Conservation (phyloP, 1,140 invertebrate genomes). For the Apolygus lucorum region DNA sequence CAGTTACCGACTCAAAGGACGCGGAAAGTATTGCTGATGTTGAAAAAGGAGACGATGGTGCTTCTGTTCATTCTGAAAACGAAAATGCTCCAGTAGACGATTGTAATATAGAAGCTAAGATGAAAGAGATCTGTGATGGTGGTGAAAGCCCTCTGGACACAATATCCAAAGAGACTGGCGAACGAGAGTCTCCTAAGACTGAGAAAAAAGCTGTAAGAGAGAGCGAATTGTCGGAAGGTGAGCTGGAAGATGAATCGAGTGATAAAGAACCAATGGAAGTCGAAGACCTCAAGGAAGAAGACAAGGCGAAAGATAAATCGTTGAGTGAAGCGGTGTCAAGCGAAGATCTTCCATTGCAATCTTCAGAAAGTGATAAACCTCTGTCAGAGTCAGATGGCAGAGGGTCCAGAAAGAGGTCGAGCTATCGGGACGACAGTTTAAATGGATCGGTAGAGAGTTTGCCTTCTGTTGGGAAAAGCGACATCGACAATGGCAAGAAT, state of each 20-base stretch:
- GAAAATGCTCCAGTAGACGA: not conserved
- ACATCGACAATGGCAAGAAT: too few species aligned
- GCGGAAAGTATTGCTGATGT: too few species aligned
- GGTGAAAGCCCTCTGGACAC: constrained; percentile 10
- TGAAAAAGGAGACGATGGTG: not conserved
- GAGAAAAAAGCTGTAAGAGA: constrained; percentile 29
- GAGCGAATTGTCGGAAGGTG: constrained; percentile 25
- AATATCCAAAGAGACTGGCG: too few species aligned
- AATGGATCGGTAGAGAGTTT: too few species aligned
- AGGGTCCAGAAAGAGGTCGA: not conserved
- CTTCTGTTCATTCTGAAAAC: not conserved
- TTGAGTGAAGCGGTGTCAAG: too few species aligned
- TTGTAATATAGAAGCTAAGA: too few species aligned
- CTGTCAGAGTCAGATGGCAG: too few species aligned
- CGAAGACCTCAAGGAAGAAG: not conserved
- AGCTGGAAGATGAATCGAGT: not conserved
- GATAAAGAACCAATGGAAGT: constrained; percentile 27
- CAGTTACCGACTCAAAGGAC: not conserved
- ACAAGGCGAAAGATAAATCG: not conserved
- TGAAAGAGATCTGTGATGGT: constrained; percentile 1
- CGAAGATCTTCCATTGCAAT: too few species aligned
- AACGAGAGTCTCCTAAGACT: too few species aligned
- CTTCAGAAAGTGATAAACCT: too few species aligned
- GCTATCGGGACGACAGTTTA: not conserved
- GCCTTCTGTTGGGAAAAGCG: too few species aligned